Evolutionary conservation across 2,113 vertebrate genomes (phyloP).

Genomic region (Antennarius striatus): DNA sequence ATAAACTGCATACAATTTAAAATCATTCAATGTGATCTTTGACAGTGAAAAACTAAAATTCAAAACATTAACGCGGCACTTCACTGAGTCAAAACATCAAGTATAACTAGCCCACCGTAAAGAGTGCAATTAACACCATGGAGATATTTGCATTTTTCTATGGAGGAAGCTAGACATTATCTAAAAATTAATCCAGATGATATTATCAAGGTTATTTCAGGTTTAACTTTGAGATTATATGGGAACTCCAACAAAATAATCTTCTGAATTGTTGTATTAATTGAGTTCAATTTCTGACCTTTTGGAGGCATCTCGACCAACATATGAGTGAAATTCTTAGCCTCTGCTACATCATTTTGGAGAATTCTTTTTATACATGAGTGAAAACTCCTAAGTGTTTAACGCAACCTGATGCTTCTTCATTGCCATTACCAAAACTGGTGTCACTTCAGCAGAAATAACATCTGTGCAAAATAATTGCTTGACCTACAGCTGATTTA

Average conservation of each 20-base stretch:
- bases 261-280: too few relatives aligned
- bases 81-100: conserved; percentile 1
- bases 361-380: background rate
- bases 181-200: background rate
- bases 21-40: conserved; percentile 3
- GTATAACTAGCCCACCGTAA: conserved; percentile 40
- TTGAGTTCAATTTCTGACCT: too few relatives aligned
- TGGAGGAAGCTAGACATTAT: background rate
- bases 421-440: background rate
- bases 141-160: conserved; percentile 1
- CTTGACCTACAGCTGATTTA: background rate
- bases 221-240: background rate
- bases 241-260: background rate
- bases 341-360: background rate
- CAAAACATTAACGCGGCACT: background rate
- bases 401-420: background rate
- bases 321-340: too few relatives aligned
- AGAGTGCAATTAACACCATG: conserved; percentile 1
- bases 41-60: conserved; percentile 9
- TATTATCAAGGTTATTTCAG: background rate
- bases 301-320: too few relatives aligned
- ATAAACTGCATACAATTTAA: background rate
- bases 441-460: conserved; percentile 3
- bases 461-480: background rate
- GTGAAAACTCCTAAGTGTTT: background rate